These are phyloP conservation scores for Dione vanillae DNA, from an alignment of 2,888 invertebrate genomes.

Conservation along the genomic window DNA sequence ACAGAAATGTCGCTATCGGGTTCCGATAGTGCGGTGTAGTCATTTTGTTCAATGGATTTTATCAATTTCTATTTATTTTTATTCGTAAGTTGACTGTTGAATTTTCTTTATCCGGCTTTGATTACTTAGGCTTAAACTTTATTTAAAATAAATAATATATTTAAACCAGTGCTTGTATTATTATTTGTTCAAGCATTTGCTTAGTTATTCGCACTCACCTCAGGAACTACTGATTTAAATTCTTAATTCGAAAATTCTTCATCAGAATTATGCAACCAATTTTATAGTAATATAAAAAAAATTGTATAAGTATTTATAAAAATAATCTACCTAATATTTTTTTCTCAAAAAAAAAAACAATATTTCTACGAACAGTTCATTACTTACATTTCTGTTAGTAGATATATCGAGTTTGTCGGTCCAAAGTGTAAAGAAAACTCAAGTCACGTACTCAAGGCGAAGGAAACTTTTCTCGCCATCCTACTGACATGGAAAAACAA, in stretches of 20 bases:
- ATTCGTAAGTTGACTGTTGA: not conserved
- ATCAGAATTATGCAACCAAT: too few species aligned
- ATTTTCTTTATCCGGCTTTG: not conserved
- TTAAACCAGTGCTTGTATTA: too few species aligned
- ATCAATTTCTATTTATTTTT: slow-evolving; percentile 3
- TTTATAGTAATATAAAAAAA: too few species aligned
- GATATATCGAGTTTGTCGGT: not conserved
- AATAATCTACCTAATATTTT: not conserved
- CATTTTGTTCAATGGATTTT: slow-evolving; percentile 5
- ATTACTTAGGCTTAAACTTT: too few species aligned
- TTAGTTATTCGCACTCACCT: too few species aligned
- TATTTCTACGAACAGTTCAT: not conserved
- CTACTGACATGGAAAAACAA: slow-evolving; percentile 8
- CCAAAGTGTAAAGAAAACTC: slow-evolving; percentile 13
- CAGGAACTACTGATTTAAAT: too few species aligned
- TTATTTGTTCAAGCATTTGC: too few species aligned
- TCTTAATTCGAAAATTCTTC: too few species aligned
- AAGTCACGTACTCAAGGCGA: slow-evolving; percentile 10
- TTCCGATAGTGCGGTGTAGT: slow-evolving; percentile 2
- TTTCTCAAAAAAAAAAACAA: not conserved
- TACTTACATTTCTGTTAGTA: not conserved
- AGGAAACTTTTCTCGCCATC: slow-evolving; percentile 11
- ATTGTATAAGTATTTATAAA: too few species aligned
- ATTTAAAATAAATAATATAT: too few species aligned
- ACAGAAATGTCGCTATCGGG: slow-evolving; percentile 25